These are phyloP conservation scores for Phodopus roborovskii DNA, from an alignment of 2,113 vertebrate species.

Conservation along the genomic window DNA sequence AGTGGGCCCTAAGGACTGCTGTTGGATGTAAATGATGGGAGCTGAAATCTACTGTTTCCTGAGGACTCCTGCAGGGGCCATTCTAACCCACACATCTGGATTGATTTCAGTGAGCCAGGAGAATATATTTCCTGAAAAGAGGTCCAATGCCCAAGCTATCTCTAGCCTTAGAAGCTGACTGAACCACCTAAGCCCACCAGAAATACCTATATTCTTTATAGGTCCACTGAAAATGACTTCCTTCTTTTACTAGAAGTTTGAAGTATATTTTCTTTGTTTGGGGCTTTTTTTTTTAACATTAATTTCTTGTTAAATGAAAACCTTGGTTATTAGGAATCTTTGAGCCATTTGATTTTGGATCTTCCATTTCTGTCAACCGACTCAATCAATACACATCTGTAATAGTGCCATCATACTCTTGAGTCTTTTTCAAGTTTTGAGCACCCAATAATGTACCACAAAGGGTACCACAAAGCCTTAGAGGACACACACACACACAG, in stretches of 20 bases:
- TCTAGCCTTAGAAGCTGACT: background rate
- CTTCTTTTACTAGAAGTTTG: background rate
- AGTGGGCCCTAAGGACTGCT: background rate
- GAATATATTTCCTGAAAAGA: background rate
- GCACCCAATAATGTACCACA: background rate
- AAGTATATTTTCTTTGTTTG: slow-evolving; percentile 8
- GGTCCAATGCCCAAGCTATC: background rate
- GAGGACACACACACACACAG: background rate
- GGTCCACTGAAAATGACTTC: background rate
- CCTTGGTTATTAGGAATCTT: background rate
- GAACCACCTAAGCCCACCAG: background rate
- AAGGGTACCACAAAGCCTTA: background rate
- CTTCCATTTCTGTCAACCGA: background rate
- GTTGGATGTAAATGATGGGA: background rate
- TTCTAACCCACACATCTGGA: background rate
- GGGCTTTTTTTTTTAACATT: background rate
- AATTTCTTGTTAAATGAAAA: slow-evolving; percentile 20
- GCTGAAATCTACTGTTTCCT: background rate
- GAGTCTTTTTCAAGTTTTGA: background rate
- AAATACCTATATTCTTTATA: background rate
- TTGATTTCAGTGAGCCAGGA: background rate
- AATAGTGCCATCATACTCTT: background rate
- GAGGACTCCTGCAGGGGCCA: background rate
- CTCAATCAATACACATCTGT: background rate
- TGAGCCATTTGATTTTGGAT: background rate